These are phyloP conservation scores for Linnaemya tessellans DNA, from an alignment of 2,888 invertebrate genomes.

Conservation along the genomic window DNA sequence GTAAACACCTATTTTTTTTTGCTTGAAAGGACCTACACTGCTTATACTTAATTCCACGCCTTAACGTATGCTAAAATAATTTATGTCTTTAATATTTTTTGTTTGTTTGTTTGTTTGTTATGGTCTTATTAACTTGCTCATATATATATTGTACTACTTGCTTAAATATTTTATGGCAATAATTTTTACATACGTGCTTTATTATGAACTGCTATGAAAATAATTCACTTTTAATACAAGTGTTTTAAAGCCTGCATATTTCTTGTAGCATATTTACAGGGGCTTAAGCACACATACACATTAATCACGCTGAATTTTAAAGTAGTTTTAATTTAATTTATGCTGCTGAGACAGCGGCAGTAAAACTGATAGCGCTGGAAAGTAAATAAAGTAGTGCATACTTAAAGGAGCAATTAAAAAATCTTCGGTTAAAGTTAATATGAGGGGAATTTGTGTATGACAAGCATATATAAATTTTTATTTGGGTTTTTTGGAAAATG, in stretches of 20 bases:
- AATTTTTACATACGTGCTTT: slow-evolving; percentile 9
- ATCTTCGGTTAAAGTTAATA: too few relatives aligned
- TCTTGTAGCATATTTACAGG: slow-evolving; percentile 14
- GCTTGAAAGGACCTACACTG: neutral
- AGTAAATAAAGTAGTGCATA: neutral
- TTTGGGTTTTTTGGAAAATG: too few relatives aligned
- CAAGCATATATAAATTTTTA: too few relatives aligned
- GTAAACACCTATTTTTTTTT: neutral
- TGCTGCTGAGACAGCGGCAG: neutral
- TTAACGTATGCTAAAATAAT: slow-evolving; percentile 23
- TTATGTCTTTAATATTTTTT: neutral
- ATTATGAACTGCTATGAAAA: neutral
- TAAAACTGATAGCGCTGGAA: neutral
- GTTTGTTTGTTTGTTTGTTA: neutral
- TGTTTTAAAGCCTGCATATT: neutral
- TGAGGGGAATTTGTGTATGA: too few relatives aligned
- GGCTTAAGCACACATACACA: neutral
- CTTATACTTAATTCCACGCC: neutral
- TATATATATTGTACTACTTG: neutral
- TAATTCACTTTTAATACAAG: slow-evolving; percentile 1
- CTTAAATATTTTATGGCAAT: slow-evolving; percentile 26
- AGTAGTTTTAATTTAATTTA: slow-evolving; percentile 6
- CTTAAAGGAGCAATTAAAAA: neutral
- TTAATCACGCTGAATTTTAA: slow-evolving; percentile 4
- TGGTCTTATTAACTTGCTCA: slow-evolving; percentile 7